Conservation (phyloP, 2,113 vertebrate species). For the Balaenoptera acutorostrata region DNA sequence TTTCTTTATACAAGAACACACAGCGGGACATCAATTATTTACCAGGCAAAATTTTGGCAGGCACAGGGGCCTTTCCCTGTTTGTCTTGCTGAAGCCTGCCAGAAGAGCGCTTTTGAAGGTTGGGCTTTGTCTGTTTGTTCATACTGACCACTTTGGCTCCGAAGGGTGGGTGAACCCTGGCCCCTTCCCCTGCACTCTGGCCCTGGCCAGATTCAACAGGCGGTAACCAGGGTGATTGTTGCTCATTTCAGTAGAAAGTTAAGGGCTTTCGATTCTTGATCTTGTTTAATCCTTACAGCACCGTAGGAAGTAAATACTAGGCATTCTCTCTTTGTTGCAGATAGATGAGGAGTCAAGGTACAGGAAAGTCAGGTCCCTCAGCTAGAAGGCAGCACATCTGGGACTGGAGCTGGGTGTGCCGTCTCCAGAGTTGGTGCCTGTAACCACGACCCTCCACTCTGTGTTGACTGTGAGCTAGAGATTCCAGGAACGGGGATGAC, state of each 20-base stretch:
- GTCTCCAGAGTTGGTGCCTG: background rate
- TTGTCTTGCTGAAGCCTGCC: conserved; percentile 61
- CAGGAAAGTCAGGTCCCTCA: background rate
- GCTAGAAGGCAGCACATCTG: background rate
- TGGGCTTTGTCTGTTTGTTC: rapidly evolving
- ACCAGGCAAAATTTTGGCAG: conserved; percentile 72
- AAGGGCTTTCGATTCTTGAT: background rate
- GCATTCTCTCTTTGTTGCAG: background rate
- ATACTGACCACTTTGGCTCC: rapidly evolving
- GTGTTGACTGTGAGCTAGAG: background rate
- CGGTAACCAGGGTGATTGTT: rapidly evolving
- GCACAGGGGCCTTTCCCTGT: conserved; percentile 65
- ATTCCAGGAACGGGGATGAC: rapidly evolving
- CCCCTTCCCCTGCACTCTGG: background rate
- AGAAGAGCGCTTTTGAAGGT: conserved; percentile 5
- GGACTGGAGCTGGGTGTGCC: background rate
- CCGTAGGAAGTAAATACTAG: background rate
- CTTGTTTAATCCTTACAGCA: background rate
- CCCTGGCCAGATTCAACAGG: background rate
- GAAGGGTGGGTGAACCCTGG: background rate
- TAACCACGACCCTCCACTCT: rapidly evolving
- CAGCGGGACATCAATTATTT: conserved; percentile 73
- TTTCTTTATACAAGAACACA: conserved; percentile 75
- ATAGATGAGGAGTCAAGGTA: background rate
- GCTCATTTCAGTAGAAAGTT: background rate